These are phyloP conservation scores for Argyrosomus regius DNA, from an alignment of 2,797 vertebrate genomes.

Conservation along the genomic window DNA sequence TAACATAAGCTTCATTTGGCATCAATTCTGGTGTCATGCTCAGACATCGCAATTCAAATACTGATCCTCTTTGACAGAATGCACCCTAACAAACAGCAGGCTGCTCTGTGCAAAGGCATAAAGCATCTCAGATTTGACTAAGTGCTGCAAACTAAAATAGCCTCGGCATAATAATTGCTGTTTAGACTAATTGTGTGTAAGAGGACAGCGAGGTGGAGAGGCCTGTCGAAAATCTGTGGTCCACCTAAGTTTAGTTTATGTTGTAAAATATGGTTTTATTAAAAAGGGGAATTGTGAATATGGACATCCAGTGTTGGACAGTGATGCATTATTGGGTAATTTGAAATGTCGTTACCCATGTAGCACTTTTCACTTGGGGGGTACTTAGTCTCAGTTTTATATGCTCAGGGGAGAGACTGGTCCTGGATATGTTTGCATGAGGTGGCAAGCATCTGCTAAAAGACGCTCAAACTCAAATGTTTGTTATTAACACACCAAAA, in stretches of 20 bases:
- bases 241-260: neutral
- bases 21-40: slow-evolving; percentile 29
- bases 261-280: neutral
- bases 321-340: neutral
- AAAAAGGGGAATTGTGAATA: neutral
- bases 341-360: neutral
- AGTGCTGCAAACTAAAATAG: slow-evolving; percentile 52
- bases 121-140: slow-evolving; percentile 45
- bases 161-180: slow-evolving; percentile 41
- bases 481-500: no score
- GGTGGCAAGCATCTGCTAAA: no score
- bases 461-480: no score
- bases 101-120: slow-evolving; percentile 24
- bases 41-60: slow-evolving; percentile 11
- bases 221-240: slow-evolving; percentile 8
- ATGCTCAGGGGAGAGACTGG: neutral
- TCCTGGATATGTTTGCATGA: neutral
- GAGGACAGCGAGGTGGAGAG: slow-evolving; percentile 19
- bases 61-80: slow-evolving; percentile 45
- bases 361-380: neutral
- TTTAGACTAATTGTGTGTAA: slow-evolving; percentile 42
- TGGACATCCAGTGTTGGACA: neutral
- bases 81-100: slow-evolving; percentile 24
- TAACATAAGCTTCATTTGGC: slow-evolving; percentile 34
- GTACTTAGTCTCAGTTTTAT: neutral